Evolutionary conservation across 2,888 invertebrate genomes (phyloP), one percentile per base, ranked within the genome.

Genomic region (Nymphalis c-album): DNA sequence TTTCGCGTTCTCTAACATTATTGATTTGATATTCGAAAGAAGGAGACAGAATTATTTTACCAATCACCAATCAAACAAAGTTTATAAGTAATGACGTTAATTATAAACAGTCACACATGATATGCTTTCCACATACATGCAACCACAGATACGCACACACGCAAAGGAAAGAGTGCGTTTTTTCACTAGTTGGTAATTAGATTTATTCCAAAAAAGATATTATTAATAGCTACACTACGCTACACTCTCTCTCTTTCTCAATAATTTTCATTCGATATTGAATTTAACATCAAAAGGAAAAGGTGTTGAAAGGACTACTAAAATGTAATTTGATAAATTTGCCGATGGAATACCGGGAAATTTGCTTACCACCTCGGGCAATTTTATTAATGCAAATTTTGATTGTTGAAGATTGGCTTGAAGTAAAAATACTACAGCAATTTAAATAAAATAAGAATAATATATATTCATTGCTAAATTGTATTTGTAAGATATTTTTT

Each of bases 251-350:
- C 8, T 1, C 6, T 31, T 6, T 31, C 26, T 60, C 8, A 26
- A 40, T 40, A 40, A 57, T 51, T 67, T 69, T 47, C 50, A 62
- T 67, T 68, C 60, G 20, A 64, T 67, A 68, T 71, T 73, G 64
- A 71, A 70, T 70, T 58, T 53, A 53, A 53, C 60, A 63, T 65
- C 67, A 46, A 58, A 65, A 64, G 60, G 51, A 67, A 64, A 71
- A 61, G 48, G 64, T 67, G 59, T 67, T 63, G 64, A 65, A 66
- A 62, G 64, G 61, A 71, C 69, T 67, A 70, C 68, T 69, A n/a
- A 63, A 73, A 71, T 68, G 72, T 78, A 77, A 75, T 74, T 77
- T 79, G 79, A 79, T 77, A 76, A 76, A 78, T 80, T 77, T 77
- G 75, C 63, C 51, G 68, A 64, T 65, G 60, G 66, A 68, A 69